Base-by-base conservation (phyloP, 2,797 vertebrate genomes). In the Monodelphis domestica region DNA sequence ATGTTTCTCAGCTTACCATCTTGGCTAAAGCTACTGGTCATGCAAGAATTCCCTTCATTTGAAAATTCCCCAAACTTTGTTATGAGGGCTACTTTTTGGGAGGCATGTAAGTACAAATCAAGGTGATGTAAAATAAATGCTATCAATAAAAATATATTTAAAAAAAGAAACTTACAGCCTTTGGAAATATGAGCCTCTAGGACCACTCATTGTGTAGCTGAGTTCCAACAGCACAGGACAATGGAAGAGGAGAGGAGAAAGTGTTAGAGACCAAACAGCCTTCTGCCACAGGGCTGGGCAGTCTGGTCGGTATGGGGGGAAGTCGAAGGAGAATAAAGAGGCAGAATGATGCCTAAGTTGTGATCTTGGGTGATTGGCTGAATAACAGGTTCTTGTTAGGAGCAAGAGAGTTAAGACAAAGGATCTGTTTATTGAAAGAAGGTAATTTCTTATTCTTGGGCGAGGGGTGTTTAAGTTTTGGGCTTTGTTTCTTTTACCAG, bases 1-100 rank as follows among this genome's bases (percentile, higher is more conserved):
- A 91, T 63, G 90, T 94, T 97, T 97, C 97, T 96, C 92, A 93
- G 95, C 94, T 95, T 92, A 56, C 30, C 21, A 12, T 91, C 52
- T 89, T 53, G n/a, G 89, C 12, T 38, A 53, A 94, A 87, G 51
- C 63, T 70, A 11, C 21, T 17, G 33, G 54, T 50, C 30, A 52
- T 12, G 14, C 30, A 50, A 56, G 53, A 51, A 14, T 38, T 5
- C 54, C 54, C 17, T 70, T 70, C 63, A 78, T 78, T 38, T 78
- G 63, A 78, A n/a, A 78, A 78, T 78, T 33, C 63, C n/a, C n/a
- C 38, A 12, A 45, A 38, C 63, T 78, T 45, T 78, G n/a, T 38
- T 78, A 78, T 38, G 15, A 78, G 63, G 5, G 6, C 9, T n/a
- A 38, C 59, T 38, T 15, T 45, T 45, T 21, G n/a, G 15, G 63